phyloP scores from a whole-genome alignment of 2,797 vertebrate genomes.

The Clamator glandarius region DNA sequence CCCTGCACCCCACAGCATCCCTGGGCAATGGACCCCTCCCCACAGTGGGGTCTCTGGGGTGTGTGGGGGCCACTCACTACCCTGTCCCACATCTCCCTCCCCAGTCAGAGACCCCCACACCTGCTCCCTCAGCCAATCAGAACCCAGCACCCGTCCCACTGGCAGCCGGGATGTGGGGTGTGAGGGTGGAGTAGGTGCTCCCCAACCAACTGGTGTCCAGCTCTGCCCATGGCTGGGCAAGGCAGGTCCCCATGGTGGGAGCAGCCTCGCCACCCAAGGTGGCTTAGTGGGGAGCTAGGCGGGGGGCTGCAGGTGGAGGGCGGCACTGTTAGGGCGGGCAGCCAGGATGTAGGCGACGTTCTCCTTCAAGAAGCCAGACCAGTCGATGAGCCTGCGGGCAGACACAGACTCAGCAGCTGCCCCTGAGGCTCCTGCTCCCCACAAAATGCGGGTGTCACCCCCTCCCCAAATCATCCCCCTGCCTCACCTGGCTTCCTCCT shows the following conservation, averaged over 20 bases:
- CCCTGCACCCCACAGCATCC: background rate
- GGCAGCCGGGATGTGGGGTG: background rate
- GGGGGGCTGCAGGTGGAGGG: constrained; percentile 90
- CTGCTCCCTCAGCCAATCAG: background rate
- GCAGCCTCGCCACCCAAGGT: background rate
- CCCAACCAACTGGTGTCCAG: background rate
- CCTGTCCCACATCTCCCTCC: background rate
- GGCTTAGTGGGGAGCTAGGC: constrained; percentile 69
- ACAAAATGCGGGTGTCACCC: fast-evolving
- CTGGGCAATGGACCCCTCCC: background rate
- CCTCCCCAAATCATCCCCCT: fast-evolving
- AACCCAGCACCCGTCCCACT: background rate
- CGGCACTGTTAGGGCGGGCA: constrained; percentile 91
- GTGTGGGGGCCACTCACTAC: background rate
- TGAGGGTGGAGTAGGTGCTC: fast-evolving
- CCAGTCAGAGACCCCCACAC: background rate
- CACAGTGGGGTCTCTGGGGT: background rate
- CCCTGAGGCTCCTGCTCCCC: fast-evolving
- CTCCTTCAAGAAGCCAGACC: constrained; percentile 89
- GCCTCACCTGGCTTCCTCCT: constrained; percentile 86
- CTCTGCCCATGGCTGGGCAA: background rate
- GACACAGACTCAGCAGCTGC: fast-evolving
- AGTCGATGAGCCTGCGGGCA: constrained; percentile 83
- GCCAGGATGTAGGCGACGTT: constrained; percentile 91
- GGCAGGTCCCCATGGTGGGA: background rate